Evolutionary conservation across 2,113 vertebrate genomes (phyloP), one percentile per base, ranked within the genome.

Genomic region (Tychaedon coryphoeus): DNA sequence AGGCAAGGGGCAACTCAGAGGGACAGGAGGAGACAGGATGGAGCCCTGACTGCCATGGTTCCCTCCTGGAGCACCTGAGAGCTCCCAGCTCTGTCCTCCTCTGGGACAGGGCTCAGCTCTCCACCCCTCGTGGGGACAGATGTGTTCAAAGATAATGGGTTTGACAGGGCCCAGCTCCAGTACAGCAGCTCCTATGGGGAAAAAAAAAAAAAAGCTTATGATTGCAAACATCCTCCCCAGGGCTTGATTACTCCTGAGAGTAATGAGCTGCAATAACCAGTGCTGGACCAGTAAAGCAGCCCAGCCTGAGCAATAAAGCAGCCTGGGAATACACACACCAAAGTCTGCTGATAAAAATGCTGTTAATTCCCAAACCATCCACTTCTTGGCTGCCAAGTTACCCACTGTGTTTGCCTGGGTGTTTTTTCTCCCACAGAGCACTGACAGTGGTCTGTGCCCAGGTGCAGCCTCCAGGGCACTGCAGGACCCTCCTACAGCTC

Each of bases 81-180:
- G 22, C 47, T 43, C 22, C 53, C 34, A 24, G 77, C 28, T 19
- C 16, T 5, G 42, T 31, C 24, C 28, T 38, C 22, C 0, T 3
- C 72, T n/a, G 50, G 33, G 40, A 70, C 5, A 1, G 31, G 10
- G 13, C 51, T 65, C 23, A 16, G 56, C 19, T 31, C 42, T 45
- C 42, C 61, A 18, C n/a, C 34, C 45, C 6, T 10, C 0, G 0
- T 12, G 15, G 45, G 47, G 67, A 60, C 1, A 0, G 51, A 72
- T 2, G 5, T 14, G 5, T 7, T 24, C 9, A 43, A 25, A 58
- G 64, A 48, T 11, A 81, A 72, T 0, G 0, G 64, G 16, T 14
- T 45, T 48, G 29, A 51, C 26, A 38, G 60, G 53, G 45, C 19
- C 29, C 36, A 48, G 48, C 48, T 69, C 40, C 45, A 60, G 16